Evolutionary conservation across 2,797 vertebrate species (phyloP).

Genomic region (Acanthurus tractus): DNA sequence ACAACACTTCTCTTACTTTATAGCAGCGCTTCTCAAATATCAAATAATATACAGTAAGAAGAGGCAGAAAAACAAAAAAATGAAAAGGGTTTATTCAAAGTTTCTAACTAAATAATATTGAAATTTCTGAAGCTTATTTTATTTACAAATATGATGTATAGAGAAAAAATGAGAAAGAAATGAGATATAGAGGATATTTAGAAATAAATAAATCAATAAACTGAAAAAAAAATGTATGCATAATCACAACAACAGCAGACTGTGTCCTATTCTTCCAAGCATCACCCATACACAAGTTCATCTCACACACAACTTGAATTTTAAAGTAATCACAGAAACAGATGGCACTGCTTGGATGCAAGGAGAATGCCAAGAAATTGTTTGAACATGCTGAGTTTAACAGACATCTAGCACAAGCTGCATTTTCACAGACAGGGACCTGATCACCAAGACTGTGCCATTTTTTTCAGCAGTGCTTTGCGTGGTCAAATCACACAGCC

Average conservation of each 20-base stretch:
- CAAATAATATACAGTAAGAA: no score
- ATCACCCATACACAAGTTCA: constrained; percentile 22
- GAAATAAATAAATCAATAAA: no score
- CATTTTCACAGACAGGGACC: constrained; percentile 20
- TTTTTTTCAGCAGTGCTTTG: constrained; percentile 1
- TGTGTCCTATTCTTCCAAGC: constrained; percentile 18
- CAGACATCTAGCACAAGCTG: constrained; percentile 8
- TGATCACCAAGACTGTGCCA: neutral
- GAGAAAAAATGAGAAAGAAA: no score
- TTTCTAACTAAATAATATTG: no score
- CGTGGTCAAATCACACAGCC: constrained; percentile 8
- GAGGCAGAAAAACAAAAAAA: no score
- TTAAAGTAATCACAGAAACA: constrained; percentile 54
- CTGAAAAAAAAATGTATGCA: neutral
- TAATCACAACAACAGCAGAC: neutral
- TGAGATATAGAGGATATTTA: no score
- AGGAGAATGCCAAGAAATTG: constrained; percentile 41
- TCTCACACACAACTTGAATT: constrained; percentile 37
- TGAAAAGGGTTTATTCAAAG: no score
- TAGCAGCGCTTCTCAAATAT: no score
- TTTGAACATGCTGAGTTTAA: constrained; percentile 44
- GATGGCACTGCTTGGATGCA: constrained; percentile 45
- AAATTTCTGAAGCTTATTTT: no score
- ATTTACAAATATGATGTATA: no score
- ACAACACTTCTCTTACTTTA: constrained; percentile 5